phyloP scores from a whole-genome alignment of 2,797 vertebrate genomes.

The Stomatorhinus walkeri region DNA sequence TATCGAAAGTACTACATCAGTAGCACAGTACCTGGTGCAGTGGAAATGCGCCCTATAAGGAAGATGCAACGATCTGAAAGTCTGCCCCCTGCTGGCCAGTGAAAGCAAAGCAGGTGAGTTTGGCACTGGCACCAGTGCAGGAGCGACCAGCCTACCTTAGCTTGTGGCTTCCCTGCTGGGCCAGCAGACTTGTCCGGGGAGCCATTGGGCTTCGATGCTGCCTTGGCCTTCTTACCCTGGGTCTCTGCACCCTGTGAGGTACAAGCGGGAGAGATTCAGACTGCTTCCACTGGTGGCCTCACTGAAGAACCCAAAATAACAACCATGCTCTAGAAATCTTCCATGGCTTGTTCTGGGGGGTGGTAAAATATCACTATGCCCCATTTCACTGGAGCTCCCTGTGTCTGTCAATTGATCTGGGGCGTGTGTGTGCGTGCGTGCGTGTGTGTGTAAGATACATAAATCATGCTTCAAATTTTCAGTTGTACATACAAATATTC shows the following conservation, averaged over 20 bases:
- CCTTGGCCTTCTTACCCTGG: conserved; percentile 50
- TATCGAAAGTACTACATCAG: not conserved
- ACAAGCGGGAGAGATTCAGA: not conserved
- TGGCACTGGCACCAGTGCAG: not conserved
- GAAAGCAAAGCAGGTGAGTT: not conserved
- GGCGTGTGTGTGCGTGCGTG: not conserved
- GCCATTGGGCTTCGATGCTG: conserved; percentile 54
- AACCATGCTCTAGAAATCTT: not conserved
- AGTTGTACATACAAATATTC: not conserved
- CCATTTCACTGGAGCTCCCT: not conserved
- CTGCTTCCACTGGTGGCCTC: not conserved
- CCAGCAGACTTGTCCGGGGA: conserved; percentile 52
- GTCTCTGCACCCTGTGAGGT: conserved; percentile 42
- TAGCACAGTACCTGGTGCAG: not conserved
- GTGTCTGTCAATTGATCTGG: not conserved
- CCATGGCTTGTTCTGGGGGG: not conserved
- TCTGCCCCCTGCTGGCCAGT: not conserved
- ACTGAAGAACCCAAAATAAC: not conserved
- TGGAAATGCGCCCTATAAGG: not conserved
- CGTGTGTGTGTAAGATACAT: not conserved
- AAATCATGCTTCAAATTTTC: not conserved
- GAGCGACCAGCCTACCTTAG: conserved; percentile 46
- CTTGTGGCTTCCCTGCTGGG: conserved; percentile 46
- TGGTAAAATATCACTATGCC: not conserved
- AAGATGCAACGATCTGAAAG: not conserved